Conservation (phyloP, 2,888 invertebrate genomes). For the Ophion costatus region DNA sequence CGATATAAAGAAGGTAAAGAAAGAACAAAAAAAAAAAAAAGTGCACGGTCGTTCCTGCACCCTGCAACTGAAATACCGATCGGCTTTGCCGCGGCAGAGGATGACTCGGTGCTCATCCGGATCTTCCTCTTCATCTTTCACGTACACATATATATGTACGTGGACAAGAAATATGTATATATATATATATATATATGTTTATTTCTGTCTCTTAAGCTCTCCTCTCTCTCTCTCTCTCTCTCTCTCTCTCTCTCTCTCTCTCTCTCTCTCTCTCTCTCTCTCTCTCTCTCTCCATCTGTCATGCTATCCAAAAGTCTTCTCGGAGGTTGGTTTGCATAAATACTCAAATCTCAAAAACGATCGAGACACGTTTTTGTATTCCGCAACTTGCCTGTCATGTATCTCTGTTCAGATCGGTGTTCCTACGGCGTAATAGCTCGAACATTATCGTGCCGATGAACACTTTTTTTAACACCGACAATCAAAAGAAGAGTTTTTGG, state of each 20-base stretch:
- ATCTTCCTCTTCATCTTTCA: conserved; percentile 25
- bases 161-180: neutral
- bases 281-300: conserved; percentile 1
- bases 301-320: conserved; percentile 51
- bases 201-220: neutral
- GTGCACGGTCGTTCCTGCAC: conserved; percentile 16
- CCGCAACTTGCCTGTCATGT: neutral
- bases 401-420: neutral
- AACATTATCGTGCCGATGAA: neutral
- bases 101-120: conserved; percentile 45
- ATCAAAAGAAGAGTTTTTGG: too few relatives aligned
- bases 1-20: conserved; percentile 18
- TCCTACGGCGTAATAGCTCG: neutral
- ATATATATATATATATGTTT: neutral
- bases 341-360: conserved; percentile 40
- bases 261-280: too few relatives aligned
- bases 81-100: conserved; percentile 44
- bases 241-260: too few relatives aligned
- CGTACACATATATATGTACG: neutral
- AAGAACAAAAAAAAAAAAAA: neutral
- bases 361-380: conserved; percentile 24
- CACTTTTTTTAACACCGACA: neutral
- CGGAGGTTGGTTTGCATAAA: conserved; percentile 56
- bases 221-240: too few relatives aligned
- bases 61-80: conserved; percentile 55